Percentiles rank a stretch among this genome's conserved stretches.
Evolutionary conservation across 2,888 invertebrate genomes (phyloP).

Genomic region (Spisula subtruncata): DNA sequence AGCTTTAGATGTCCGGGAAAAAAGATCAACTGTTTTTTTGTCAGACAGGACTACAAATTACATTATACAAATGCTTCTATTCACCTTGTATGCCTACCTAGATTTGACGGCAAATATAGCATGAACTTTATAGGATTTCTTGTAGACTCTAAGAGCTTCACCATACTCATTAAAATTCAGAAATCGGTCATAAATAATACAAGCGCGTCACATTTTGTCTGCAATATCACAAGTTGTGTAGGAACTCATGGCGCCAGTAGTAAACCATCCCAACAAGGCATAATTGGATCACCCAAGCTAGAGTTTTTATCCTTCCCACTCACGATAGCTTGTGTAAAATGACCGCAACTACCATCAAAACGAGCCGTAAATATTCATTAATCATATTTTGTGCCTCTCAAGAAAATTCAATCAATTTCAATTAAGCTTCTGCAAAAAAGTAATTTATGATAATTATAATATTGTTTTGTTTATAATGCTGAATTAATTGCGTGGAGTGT

Average conservation of each 20-base stretch:
- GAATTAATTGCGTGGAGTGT: neutral
- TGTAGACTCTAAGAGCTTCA: neutral
- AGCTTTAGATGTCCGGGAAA: no score
- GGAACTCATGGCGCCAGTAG: neutral
- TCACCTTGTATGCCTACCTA: neutral
- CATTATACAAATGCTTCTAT: neutral
- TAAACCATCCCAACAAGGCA: neutral
- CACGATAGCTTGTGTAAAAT: conserved; percentile 5
- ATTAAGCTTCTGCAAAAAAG: neutral
- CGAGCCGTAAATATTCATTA: neutral
- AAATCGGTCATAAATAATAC: neutral
- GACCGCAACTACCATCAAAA: neutral
- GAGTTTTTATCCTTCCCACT: neutral
- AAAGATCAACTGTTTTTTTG: no score
- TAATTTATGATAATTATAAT: no score
- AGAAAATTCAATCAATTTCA: neutral
- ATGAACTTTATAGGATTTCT: neutral
- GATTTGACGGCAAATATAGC: neutral
- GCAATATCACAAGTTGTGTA: neutral
- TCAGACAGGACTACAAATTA: neutral
- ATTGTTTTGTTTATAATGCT: no score
- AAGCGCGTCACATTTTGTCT: conserved; percentile 1
- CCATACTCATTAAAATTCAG: conserved; percentile 21
- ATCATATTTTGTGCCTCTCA: neutral
- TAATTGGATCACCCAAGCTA: neutral